A percentile compares a stretch with the other conserved stretches of the same genome.
phyloP scores from a whole-genome alignment of 92 coral and sea anemone genomes.

The Zoanthus sansibaricus region DNA sequence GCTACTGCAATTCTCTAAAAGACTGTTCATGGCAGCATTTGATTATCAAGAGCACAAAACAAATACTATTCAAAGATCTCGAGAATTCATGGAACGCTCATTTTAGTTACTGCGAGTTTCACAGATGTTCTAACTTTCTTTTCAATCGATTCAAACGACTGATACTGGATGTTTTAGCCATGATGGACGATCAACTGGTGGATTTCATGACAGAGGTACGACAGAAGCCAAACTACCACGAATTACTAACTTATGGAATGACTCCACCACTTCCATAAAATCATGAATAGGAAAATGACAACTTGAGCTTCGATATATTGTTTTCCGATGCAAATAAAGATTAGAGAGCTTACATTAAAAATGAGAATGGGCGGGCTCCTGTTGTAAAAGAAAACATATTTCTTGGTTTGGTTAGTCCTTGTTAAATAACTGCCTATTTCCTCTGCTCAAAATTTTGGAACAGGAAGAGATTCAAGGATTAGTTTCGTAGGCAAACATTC shows the following conservation, averaged over 20 bases:
- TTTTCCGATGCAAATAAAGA: too few species aligned
- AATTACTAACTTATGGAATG: background rate
- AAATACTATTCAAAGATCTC: background rate
- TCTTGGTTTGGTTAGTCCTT: too few species aligned
- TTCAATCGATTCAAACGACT: background rate
- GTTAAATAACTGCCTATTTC: too few species aligned
- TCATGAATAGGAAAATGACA: background rate
- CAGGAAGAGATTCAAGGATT: too few species aligned
- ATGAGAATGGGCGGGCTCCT: too few species aligned
- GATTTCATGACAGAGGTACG: background rate
- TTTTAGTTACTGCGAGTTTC: background rate
- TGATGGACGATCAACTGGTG: background rate
- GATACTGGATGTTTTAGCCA: background rate
- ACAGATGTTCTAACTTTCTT: slow-evolving; percentile 10
- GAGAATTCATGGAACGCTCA: background rate
- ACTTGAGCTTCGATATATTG: too few species aligned
- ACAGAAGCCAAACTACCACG: background rate
- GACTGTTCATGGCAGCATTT: background rate
- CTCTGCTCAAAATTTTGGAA: too few species aligned
- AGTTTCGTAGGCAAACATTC: too few species aligned
- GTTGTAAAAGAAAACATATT: too few species aligned
- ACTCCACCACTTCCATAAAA: background rate
- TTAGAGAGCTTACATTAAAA: too few species aligned
- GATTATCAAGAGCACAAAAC: background rate
- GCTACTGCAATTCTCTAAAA: background rate